A percentile compares a stretch with the other conserved stretches of the same genome.
Conservation (phyloP, 2,797 vertebrate genomes). For the Cossypha caffra region DNA sequence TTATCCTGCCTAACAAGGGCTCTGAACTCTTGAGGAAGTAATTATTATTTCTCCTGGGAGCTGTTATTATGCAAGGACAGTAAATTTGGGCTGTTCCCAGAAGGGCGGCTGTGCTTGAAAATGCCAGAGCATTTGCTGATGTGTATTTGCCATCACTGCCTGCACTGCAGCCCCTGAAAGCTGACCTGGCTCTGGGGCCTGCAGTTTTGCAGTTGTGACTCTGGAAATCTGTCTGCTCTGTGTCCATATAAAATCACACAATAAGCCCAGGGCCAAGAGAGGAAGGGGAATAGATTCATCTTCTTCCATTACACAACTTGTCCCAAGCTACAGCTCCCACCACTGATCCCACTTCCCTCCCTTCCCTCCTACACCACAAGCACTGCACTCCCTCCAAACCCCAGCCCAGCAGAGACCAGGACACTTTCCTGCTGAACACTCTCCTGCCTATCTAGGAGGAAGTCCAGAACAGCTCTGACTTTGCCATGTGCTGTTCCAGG, state of each 20-base stretch:
- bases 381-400: background rate
- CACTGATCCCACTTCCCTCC: background rate
- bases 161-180: background rate
- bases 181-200: background rate
- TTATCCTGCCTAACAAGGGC: background rate
- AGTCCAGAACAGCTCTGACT: background rate
- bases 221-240: background rate
- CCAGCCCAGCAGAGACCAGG: fast-evolving
- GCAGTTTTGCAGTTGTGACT: background rate
- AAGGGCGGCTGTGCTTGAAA: background rate
- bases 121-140: background rate
- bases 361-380: background rate
- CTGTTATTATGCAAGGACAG: background rate
- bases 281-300: background rate
- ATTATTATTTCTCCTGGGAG: background rate
- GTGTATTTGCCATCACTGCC: background rate
- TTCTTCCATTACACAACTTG: background rate
- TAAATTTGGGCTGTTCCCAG: background rate
- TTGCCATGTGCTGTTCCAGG: background rate
- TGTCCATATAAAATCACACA: background rate
- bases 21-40: slow-evolving; percentile 17
- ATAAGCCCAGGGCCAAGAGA: fast-evolving
- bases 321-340: background rate
- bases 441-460: background rate
- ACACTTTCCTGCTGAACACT: background rate